phyloP scores from a whole-genome alignment of 2,888 invertebrate species.

The Rhamnusium bicolor region DNA sequence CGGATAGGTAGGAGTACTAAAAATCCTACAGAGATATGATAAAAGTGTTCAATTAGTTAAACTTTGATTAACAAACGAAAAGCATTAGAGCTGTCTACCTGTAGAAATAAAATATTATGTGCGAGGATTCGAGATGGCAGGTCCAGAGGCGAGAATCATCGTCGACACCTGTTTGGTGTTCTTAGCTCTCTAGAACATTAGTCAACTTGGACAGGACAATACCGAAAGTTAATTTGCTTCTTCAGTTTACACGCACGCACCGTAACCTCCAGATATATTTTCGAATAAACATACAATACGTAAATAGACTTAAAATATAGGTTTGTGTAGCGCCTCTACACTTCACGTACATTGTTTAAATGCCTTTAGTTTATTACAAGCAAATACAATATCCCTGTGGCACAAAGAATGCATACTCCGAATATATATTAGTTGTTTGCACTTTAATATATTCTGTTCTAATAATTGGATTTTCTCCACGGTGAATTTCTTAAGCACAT shows the following conservation, averaged over 20 bases:
- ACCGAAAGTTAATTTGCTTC: conserved; percentile 69
- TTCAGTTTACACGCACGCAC: conserved; percentile 39
- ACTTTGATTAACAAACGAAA: conserved; percentile 20
- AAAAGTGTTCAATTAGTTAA: conserved; percentile 28
- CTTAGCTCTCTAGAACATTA: conserved; percentile 59
- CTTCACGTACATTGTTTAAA: conserved; percentile 30
- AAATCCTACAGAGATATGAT: conserved; percentile 11
- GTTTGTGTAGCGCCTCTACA: conserved; percentile 45
- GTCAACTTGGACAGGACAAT: conserved; percentile 67
- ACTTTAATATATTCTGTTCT: neutral
- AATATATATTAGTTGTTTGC: conserved; percentile 11
- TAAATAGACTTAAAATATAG: conserved; percentile 57
- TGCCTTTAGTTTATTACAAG: conserved; percentile 34
- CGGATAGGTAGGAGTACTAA: conserved; percentile 22
- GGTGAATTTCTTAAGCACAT: too few relatives aligned
- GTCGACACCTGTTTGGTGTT: conserved; percentile 61
- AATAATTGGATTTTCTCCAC: neutral
- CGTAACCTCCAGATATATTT: conserved; percentile 53
- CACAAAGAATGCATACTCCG: neutral
- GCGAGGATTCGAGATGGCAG: conserved; percentile 46
- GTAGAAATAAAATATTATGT: conserved; percentile 29
- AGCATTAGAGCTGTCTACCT: conserved; percentile 23
- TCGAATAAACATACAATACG: conserved; percentile 58
- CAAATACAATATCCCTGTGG: conserved; percentile 28
- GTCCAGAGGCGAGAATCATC: conserved; percentile 52